A percentile compares a stretch with the other conserved stretches of the same genome.
phyloP scores from a whole-genome alignment of 2,888 invertebrate species.

The Brenthis ino region DNA sequence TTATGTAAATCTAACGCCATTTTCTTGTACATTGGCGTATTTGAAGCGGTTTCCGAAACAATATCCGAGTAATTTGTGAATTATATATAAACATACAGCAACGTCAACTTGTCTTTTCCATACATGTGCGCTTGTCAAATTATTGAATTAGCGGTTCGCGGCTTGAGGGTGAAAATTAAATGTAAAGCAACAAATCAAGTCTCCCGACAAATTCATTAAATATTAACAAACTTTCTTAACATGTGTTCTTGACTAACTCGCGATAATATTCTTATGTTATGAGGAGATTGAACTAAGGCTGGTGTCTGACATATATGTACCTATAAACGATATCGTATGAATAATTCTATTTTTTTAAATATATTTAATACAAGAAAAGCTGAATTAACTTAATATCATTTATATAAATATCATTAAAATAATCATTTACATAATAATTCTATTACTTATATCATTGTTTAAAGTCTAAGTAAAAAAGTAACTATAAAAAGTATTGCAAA shows the following conservation, averaged over 20 bases:
- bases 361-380: no score
- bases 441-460: no score
- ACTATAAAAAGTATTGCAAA: no score
- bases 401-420: no score
- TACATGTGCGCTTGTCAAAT: conserved; percentile 58
- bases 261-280: conserved; percentile 52
- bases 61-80: background rate
- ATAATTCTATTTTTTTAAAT: no score
- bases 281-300: conserved; percentile 37
- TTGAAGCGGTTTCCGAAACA: background rate
- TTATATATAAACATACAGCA: background rate
- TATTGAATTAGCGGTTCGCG: conserved; percentile 70
- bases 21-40: background rate
- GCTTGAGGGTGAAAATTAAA: conserved; percentile 67
- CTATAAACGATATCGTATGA: background rate
- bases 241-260: conserved; percentile 71
- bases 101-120: conserved; percentile 37
- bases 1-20: background rate
- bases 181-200: conserved; percentile 72
- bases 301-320: conserved; percentile 16
- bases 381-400: no score
- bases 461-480: no score
- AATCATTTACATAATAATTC: no score
- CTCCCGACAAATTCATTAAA: conserved; percentile 67
- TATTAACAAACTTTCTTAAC: conserved; percentile 79